phyloP scores from a whole-genome alignment of 2,113 vertebrate genomes.

The Sorex fumeus region DNA sequence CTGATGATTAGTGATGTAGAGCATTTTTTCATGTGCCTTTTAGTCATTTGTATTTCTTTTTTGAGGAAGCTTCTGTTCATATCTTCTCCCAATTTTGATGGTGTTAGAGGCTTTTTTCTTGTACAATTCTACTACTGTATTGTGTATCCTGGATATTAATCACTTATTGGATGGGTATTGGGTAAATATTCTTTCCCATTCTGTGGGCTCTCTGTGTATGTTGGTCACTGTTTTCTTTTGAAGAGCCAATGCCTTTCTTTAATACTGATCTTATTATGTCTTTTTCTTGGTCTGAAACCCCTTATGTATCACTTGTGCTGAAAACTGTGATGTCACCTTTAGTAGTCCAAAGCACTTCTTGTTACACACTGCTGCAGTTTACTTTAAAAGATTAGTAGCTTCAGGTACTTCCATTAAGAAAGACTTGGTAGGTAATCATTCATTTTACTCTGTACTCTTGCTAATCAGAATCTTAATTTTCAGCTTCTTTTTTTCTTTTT shows the following conservation, averaged over 20 bases:
- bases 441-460: constrained; percentile 58
- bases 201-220: too few species aligned
- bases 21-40: too few species aligned
- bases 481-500: constrained; percentile 63
- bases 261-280: constrained; percentile 40
- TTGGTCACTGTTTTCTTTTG: too few species aligned
- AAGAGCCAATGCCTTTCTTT: constrained; percentile 25
- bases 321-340: constrained; percentile 22
- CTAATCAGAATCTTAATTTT: constrained; percentile 66
- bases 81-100: too few species aligned
- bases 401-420: constrained; percentile 11
- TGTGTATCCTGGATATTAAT: too few species aligned
- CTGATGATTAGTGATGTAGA: too few species aligned
- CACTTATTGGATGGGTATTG: too few species aligned
- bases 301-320: not conserved
- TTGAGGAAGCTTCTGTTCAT: too few species aligned
- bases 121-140: too few species aligned
- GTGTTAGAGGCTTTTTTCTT: too few species aligned
- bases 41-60: too few species aligned
- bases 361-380: not conserved
- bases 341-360: not conserved
- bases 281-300: constrained; percentile 44
- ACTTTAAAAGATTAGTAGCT: constrained; percentile 45
- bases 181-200: too few species aligned
- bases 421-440: constrained; percentile 55